Base-by-base conservation (phyloP, 2,113 vertebrate genomes). In the Carassius gibelio region DNA sequence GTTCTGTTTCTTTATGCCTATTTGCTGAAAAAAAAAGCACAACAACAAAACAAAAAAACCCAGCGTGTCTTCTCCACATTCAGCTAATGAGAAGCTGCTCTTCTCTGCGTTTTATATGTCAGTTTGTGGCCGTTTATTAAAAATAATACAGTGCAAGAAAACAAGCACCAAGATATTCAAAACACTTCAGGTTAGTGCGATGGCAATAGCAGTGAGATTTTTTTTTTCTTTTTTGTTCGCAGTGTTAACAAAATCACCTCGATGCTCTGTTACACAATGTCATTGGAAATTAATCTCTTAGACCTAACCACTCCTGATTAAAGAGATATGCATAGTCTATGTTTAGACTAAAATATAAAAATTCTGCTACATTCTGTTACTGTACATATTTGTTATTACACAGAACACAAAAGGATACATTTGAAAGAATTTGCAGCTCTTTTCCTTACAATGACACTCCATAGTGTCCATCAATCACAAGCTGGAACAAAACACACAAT, bases 11-110 rank as follows among this genome's bases (percentile, higher is more conserved):
- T 78, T 71, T 36, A 38, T 10, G 57, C 30, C 68, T 52, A 10
- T 75, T 75, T 68, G 38, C 50, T 8, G 19, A 14, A 3, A 4
- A 68, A 74, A 62, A 78, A n/a, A 11, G 55, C 3, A 13, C 42
- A 38, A 38, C 30, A 38, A 38, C 36, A 38, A 42, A 42, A 42
- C 0, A 45, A 45, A 9, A 45, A 45, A 78, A n/a, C 8, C 55
- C 6, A 13, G 52, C 23, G 21, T 26, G 77, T 17, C 55, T 81
- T 55, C 76, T 74, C 61, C 52, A 69, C 13, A 10, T 69, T 23
- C 75, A 68, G 26, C 50, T 84, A 88, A 88, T 86, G 69, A 81
- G 87, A 62, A 66, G 21, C 59, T 81, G 64, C 11, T 71, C 66
- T 36, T 55, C 74, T 5, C 36, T 34, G 68, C 45, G 14, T 42